Conservation (phyloP, 2,797 vertebrate genomes). For the Graptemys geographica region DNA sequence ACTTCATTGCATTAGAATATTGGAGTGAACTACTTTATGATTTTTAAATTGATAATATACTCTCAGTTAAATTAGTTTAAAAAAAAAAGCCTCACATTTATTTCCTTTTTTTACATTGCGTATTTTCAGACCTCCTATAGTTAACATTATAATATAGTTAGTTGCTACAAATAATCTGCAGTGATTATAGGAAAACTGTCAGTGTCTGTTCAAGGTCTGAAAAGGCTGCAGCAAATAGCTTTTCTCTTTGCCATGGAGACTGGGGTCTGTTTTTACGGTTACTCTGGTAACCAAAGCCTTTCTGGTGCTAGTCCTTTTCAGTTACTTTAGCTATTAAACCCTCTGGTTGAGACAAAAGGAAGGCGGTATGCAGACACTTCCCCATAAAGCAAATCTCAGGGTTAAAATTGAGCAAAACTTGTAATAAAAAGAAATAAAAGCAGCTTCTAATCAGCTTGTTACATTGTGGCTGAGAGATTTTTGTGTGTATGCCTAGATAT, state of each 20-base stretch:
- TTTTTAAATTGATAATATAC: conserved; percentile 67
- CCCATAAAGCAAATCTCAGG: conserved; percentile 87
- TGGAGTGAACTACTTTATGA: conserved; percentile 56
- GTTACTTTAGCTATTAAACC: conserved; percentile 94
- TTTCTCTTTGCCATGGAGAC: conserved; percentile 95
- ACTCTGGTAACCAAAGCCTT: conserved; percentile 94
- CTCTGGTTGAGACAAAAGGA: conserved; percentile 93
- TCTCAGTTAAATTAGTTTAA: conserved; percentile 38
- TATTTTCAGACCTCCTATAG: conserved; percentile 83
- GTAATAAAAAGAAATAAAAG: conserved; percentile 66
- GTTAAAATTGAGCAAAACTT: conserved; percentile 71
- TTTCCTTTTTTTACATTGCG: conserved; percentile 43
- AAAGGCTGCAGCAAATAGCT: conserved; percentile 91
- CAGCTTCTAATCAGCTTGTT: conserved; percentile 35
- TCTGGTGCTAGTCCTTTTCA: conserved; percentile 87
- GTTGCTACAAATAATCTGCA: conserved; percentile 87
- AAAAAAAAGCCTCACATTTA: conserved; percentile 39
- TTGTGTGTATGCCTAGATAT: neutral
- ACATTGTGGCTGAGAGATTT: conserved; percentile 9
- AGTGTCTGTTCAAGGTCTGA: conserved; percentile 89
- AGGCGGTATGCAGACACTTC: conserved; percentile 88
- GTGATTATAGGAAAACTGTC: conserved; percentile 89
- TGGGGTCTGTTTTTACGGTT: conserved; percentile 92
- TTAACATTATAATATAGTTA: conserved; percentile 88
- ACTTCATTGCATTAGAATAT: conserved; percentile 36